Conservation (phyloP, 2,113 vertebrate genomes). For the Oryzias celebensis region DNA sequence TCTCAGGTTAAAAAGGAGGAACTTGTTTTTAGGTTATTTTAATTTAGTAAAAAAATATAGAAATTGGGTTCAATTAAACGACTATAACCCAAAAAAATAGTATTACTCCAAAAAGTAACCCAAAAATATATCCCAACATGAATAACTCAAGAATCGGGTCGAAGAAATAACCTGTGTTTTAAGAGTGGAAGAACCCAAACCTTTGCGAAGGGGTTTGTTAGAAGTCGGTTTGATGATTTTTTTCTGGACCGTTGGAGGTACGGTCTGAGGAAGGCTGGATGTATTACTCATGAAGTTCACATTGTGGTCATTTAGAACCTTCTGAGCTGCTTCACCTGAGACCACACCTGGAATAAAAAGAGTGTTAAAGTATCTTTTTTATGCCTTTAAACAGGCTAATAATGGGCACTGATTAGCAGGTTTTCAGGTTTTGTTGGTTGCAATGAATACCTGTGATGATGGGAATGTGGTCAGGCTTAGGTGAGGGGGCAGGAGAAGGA, state of each 20-base stretch:
- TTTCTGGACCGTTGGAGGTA: fast-evolving
- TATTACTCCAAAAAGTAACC: too few species aligned
- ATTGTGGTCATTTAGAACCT: constrained; percentile 44
- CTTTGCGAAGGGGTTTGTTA: constrained; percentile 27
- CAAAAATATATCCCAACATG: too few species aligned
- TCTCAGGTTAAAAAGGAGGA: too few species aligned
- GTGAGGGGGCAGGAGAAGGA: background rate
- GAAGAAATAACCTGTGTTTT: too few species aligned
- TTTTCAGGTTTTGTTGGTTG: background rate
- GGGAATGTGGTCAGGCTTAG: constrained; percentile 14
- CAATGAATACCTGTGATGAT: constrained; percentile 57
- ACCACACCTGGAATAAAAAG: constrained; percentile 49
- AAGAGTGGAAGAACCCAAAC: constrained; percentile 6
- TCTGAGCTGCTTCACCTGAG: constrained; percentile 61
- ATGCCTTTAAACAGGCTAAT: too few species aligned
- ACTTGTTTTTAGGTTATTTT: too few species aligned
- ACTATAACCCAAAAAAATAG: too few species aligned
- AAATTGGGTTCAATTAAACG: too few species aligned
- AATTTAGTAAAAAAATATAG: too few species aligned
- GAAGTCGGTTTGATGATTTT: background rate
- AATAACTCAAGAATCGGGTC: too few species aligned
- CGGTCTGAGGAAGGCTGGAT: background rate
- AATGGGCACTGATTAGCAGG: too few species aligned
- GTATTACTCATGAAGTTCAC: constrained; percentile 2
- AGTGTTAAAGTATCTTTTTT: too few species aligned